A percentile compares a stretch with the other conserved stretches of the same genome.
Conservation (phyloP, 1,140 invertebrate genomes). For the Druon quercuslanigerum region DNA sequence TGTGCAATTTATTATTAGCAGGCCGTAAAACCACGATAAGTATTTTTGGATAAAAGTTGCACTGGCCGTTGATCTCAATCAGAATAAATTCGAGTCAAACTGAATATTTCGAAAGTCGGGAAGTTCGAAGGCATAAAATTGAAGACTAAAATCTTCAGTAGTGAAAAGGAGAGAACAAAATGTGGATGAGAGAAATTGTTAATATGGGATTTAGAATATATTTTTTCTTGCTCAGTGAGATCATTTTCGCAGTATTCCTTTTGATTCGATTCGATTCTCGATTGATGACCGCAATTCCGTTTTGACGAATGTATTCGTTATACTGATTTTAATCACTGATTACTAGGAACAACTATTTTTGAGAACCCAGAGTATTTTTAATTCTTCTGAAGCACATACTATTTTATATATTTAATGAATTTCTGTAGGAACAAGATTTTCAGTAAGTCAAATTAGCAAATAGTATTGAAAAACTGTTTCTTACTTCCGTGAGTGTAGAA, state of each 20-base stretch:
- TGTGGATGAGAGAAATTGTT: neutral
- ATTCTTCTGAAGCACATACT: slow-evolving; percentile 18
- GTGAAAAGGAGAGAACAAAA: too few relatives aligned
- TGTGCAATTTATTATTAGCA: slow-evolving; percentile 28
- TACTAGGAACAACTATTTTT: slow-evolving; percentile 5
- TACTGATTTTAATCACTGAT: neutral
- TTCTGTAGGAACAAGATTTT: slow-evolving; percentile 2
- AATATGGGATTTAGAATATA: neutral
- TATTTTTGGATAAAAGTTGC: slow-evolving; percentile 4
- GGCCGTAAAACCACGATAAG: slow-evolving; percentile 1
- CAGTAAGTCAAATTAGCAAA: slow-evolving; percentile 13
- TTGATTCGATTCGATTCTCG: slow-evolving; percentile 1
- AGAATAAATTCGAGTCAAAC: neutral
- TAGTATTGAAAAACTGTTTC: slow-evolving; percentile 16
- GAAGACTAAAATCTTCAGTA: too few relatives aligned
- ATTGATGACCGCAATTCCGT: neutral
- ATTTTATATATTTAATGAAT: slow-evolving; percentile 25
- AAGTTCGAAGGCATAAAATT: too few relatives aligned
- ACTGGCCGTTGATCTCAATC: slow-evolving; percentile 5
- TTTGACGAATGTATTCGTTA: slow-evolving; percentile 9
- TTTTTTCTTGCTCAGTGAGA: too few relatives aligned
- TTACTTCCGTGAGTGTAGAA: neutral
- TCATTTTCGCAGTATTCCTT: neutral
- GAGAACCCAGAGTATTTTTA: slow-evolving; percentile 15
- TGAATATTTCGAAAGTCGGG: neutral